Evolutionary conservation across 1,140 invertebrate species (phyloP).

Genomic region (Aphelenchoides besseyi): DNA sequence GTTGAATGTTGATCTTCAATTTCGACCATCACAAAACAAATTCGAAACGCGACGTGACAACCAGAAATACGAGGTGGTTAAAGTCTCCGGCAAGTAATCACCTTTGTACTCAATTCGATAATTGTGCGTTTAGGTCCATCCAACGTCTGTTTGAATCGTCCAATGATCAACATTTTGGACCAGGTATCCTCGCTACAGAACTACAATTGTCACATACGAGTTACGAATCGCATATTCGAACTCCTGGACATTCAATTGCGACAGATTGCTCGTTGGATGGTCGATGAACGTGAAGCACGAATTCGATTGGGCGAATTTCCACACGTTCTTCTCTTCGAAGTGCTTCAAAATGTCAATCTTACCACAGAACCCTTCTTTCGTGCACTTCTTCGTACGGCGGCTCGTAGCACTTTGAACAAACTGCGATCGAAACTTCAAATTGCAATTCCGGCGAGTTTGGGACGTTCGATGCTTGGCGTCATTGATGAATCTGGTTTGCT

Average conservation of each 20-base stretch:
- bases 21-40: too few species aligned
- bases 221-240: constrained; percentile 52
- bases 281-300: constrained; percentile 50
- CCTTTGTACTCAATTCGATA: constrained; percentile 63
- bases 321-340: constrained; percentile 38
- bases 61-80: too few species aligned
- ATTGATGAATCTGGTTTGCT: constrained; percentile 62
- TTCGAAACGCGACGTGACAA: too few species aligned
- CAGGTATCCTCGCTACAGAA: constrained; percentile 57
- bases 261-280: constrained; percentile 35
- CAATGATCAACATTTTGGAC: constrained; percentile 63
- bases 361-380: constrained; percentile 63
- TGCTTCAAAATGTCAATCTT: constrained; percentile 35
- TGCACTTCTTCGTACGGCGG: constrained; percentile 50
- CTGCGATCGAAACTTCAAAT: constrained; percentile 51
- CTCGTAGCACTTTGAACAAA: constrained; percentile 47
- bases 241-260: constrained; percentile 55
- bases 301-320: constrained; percentile 49
- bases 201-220: constrained; percentile 32
- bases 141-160: constrained; percentile 64
- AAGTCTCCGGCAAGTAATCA: constrained; percentile 21
- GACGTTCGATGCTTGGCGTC: constrained; percentile 63
- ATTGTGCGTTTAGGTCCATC: constrained; percentile 61
- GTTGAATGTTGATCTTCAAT: neutral
- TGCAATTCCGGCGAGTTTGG: constrained; percentile 53